A percentile compares a stretch with the other conserved stretches of the same genome.
phyloP scores from a whole-genome alignment of 2,888 invertebrate genomes.

The Sinohyriopsis cumingii region DNA sequence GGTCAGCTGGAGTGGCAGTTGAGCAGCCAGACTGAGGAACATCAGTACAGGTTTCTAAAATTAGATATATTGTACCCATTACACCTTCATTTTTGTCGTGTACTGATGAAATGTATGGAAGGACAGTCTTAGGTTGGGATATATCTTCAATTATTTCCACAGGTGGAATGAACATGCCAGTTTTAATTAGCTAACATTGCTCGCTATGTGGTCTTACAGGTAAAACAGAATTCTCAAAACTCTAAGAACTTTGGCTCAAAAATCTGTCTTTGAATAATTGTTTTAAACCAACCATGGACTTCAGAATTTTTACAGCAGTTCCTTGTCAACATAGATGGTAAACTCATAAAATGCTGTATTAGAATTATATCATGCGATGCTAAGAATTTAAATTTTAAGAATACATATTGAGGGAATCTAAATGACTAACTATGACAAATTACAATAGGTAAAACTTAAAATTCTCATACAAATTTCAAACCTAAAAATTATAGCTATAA shows the following conservation, averaged over 20 bases:
- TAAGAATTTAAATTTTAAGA: too few species aligned
- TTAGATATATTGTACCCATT: not conserved
- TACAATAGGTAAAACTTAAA: not conserved
- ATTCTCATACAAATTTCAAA: not conserved
- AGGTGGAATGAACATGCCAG: not conserved
- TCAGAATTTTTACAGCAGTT: too few species aligned
- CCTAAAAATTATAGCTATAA: not conserved
- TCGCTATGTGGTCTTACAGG: not conserved
- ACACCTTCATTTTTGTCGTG: not conserved
- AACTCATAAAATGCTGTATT: too few species aligned
- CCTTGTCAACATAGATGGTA: too few species aligned
- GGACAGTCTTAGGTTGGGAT: not conserved
- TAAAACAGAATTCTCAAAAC: not conserved
- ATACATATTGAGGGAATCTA: too few species aligned
- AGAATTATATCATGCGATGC: too few species aligned
- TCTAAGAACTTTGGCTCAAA: too few species aligned
- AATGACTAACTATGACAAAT: too few species aligned
- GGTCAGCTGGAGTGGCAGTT: conserved; percentile 14
- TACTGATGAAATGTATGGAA: not conserved
- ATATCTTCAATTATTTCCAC: not conserved
- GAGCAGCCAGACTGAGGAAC: conserved; percentile 41
- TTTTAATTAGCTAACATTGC: not conserved
- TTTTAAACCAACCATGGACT: too few species aligned
- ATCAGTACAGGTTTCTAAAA: conserved; percentile 49
- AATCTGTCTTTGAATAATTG: too few species aligned